A percentile compares a stretch with the other conserved stretches of the same genome.
phyloP scores from a whole-genome alignment of 2,113 vertebrate genomes.

The Dinomys branickii region DNA sequence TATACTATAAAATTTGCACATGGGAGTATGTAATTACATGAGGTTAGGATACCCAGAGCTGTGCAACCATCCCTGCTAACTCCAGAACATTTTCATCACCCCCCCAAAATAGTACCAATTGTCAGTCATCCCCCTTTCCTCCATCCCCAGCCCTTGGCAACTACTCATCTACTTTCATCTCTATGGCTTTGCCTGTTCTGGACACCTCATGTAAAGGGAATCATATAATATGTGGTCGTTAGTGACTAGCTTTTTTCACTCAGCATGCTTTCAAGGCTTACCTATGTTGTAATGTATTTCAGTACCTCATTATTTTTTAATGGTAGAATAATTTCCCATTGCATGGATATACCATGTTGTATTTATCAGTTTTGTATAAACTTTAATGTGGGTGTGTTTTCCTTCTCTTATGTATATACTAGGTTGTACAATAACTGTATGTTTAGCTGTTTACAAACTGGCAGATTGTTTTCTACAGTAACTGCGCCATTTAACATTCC shows the following conservation, averaged over 20 bases:
- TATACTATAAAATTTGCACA: background rate
- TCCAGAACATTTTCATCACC: background rate
- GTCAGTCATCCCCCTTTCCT: background rate
- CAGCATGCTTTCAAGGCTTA: background rate
- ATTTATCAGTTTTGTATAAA: background rate
- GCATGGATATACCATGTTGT: background rate
- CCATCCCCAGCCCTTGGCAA: background rate
- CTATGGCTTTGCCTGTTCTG: background rate
- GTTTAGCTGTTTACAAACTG: background rate
- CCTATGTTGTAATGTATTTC: background rate
- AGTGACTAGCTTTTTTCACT: background rate
- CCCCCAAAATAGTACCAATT: background rate
- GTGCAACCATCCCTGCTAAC: background rate
- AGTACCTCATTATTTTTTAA: background rate
- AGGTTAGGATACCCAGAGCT: background rate
- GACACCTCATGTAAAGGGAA: background rate
- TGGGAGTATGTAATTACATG: background rate
- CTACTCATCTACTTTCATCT: background rate
- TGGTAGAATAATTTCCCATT: background rate
- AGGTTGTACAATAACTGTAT: background rate
- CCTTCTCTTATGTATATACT: background rate
- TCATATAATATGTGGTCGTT: background rate
- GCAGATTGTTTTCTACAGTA: background rate
- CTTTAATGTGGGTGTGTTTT: background rate
- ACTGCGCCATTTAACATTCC: background rate